These are phyloP conservation scores for Serripes groenlandicus DNA, from an alignment of 2,888 invertebrate genomes.

Conservation along the genomic window DNA sequence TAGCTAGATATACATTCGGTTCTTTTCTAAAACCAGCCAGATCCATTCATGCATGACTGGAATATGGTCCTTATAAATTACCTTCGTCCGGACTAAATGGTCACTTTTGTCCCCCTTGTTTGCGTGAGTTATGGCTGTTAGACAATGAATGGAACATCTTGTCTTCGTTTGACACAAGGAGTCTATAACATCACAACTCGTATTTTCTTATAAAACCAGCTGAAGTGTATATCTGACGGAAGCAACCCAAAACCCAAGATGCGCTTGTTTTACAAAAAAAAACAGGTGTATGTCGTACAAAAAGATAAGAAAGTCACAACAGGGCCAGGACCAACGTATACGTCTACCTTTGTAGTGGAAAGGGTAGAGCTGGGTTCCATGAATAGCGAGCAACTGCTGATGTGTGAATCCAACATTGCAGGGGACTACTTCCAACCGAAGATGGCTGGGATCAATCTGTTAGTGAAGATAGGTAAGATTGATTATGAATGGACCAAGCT, in stretches of 20 bases:
- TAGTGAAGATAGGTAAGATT: conserved; percentile 51
- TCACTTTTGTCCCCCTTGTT: no score
- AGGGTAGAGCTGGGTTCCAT: background rate
- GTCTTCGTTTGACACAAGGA: no score
- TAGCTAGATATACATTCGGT: no score
- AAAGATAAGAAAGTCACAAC: background rate
- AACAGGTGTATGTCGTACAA: background rate
- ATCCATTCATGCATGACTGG: no score
- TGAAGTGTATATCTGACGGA: conserved; percentile 36
- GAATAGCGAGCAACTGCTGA: conserved; percentile 2
- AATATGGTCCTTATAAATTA: no score
- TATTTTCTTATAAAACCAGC: no score
- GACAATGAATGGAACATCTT: no score
- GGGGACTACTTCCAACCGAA: conserved; percentile 11
- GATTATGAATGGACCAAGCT: no score
- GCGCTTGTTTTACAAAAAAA: conserved; percentile 26
- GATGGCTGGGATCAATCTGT: conserved; percentile 39
- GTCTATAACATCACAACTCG: no score
- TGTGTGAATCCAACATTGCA: conserved; percentile 42
- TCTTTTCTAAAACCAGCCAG: no score
- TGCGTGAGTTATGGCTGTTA: no score
- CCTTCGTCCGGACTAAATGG: no score
- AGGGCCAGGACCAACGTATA: conserved; percentile 16
- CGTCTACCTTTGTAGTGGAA: background rate
- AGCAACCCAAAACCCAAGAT: conserved; percentile 55